A percentile compares a stretch with the other conserved stretches of the same genome.
Evolutionary conservation across 2,888 invertebrate genomes (phyloP).

Genomic region (Coremacera marginata): DNA sequence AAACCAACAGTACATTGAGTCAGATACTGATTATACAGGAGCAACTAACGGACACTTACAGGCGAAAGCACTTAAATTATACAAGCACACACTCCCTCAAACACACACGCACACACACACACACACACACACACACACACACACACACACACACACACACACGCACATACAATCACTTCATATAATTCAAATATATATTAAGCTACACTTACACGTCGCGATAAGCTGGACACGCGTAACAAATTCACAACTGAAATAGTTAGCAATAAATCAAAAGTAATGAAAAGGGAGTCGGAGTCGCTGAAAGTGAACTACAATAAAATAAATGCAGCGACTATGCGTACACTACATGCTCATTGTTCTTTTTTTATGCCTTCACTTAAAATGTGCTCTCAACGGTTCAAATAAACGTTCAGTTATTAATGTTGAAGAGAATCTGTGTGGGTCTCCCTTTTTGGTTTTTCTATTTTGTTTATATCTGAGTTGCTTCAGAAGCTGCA

Average conservation of each 20-base stretch:
- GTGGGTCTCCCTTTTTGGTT: too few relatives aligned
- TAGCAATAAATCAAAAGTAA: slow-evolving; percentile 28
- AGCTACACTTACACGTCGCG: slow-evolving; percentile 15
- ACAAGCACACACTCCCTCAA: slow-evolving; percentile 10
- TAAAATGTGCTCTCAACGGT: background rate
- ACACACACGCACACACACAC: background rate
- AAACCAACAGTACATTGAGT: too few relatives aligned
- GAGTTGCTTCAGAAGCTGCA: background rate
- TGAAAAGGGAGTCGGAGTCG: background rate
- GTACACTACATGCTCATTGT: background rate
- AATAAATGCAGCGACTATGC: slow-evolving; percentile 2
- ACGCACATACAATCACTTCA: background rate
- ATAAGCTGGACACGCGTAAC: slow-evolving; percentile 38
- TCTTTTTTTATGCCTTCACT: background rate
- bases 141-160: slow-evolving; percentile 1
- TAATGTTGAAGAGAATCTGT: background rate
- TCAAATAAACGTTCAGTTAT: background rate
- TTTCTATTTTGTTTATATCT: too few relatives aligned
- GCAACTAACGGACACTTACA: slow-evolving; percentile 18
- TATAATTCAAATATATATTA: background rate
- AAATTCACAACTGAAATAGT: slow-evolving; percentile 35
- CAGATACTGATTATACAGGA: background rate
- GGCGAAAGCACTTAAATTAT: slow-evolving; percentile 21
- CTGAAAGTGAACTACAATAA: background rate
- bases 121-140: background rate